Percentiles rank a stretch among this genome's conserved stretches.
These are phyloP conservation scores for Helogale parvula DNA, from an alignment of 2,113 vertebrate species.

Conservation along the genomic window DNA sequence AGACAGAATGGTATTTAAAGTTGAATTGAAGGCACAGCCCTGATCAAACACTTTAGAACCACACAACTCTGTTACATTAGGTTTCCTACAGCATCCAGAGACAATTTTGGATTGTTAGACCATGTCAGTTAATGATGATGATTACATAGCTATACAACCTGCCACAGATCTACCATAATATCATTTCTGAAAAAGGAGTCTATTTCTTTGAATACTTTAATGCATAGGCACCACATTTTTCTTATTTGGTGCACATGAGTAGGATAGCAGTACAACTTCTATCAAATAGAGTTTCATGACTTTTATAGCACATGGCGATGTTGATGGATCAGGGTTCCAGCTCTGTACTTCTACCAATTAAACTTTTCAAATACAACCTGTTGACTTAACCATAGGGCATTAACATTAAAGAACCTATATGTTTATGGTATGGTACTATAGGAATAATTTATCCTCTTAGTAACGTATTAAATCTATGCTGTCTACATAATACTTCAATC, in stretches of 20 bases:
- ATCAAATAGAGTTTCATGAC: background rate
- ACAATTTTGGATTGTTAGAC: background rate
- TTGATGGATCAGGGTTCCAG: background rate
- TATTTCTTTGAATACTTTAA: background rate
- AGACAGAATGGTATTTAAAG: slow-evolving; percentile 26
- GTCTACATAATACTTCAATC: background rate
- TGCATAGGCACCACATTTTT: slow-evolving; percentile 9
- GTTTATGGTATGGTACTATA: background rate
- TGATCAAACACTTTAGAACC: background rate
- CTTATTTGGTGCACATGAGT: slow-evolving; percentile 13
- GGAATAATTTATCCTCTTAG: background rate
- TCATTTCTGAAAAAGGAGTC: background rate
- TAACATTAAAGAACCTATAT: background rate
- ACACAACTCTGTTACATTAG: background rate
- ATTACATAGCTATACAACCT: background rate
- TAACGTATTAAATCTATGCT: background rate
- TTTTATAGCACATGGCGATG: background rate
- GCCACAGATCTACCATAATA: accelerated
- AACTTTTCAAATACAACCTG: background rate
- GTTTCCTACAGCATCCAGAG: background rate
- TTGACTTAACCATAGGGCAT: background rate
- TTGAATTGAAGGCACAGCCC: background rate
- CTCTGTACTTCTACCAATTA: background rate
- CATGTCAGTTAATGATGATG: background rate
- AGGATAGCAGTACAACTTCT: background rate